Base-by-base conservation (phyloP, 1,140 invertebrate genomes). In the Penaeus chinensis region DNA sequence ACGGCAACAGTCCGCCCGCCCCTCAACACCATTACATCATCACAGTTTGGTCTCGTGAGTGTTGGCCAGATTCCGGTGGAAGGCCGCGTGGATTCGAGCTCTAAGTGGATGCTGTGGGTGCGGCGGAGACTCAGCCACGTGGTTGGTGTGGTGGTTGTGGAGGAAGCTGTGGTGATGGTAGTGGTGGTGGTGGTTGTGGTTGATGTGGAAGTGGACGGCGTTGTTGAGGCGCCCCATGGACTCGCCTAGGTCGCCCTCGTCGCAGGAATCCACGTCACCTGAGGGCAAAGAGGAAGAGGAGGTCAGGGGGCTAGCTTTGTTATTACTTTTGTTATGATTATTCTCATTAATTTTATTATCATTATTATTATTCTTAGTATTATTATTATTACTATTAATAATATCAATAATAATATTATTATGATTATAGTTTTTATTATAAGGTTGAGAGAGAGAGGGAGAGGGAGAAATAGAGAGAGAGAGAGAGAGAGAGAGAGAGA, bases 261-360 rank as follows among this genome's bases (percentile, higher is more conserved):
- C 86, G 32, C 86, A 87, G 20, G 86, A 87, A 32, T 87, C 86
- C n/a, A 87, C 86, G 78, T 87, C 86, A 66, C 86, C 86, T 87
- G 80, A 61, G 27, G 63, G 32, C 24, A 32, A 27, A 85, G 20
- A 27, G 18, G 54, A 20, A 2, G 11, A 61, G 24, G 27, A 13
- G 1, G 1, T 4, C 65, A 32, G 37, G 18, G 11, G 63, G 63
- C 2, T 60, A 80, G 3, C 8, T 24, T 5, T 18, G 63, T 11
- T 4, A 19, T 4, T 54, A 42, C 3, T 19, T 54, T 80, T 60
- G 18, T 16, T 5, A 42, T 54, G 3, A 20, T n/a, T 22, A n/a
- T 42, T 54, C n/a, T n/a, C 16, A 2, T 24, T 13, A 13, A 2
- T 27, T 37, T 63, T 63, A 81, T 24, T n/a, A 11, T 63, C 13